Conservation (phyloP, 2,888 invertebrate genomes). For the Bombyx huttoni region DNA sequence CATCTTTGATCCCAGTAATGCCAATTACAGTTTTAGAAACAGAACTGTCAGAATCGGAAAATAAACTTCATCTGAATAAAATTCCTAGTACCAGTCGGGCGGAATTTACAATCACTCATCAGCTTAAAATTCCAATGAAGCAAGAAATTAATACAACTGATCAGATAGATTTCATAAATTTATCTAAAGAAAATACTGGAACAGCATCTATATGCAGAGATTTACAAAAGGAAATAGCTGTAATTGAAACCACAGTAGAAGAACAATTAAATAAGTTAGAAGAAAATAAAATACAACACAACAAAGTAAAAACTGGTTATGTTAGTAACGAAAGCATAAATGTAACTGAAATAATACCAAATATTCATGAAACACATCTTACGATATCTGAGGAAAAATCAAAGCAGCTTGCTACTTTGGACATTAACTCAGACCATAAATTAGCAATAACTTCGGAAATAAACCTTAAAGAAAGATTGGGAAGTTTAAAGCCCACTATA, state of each 20-base stretch:
- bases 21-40: slow-evolving; percentile 75
- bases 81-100: slow-evolving; percentile 27
- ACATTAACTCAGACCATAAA: slow-evolving; percentile 64
- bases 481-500: slow-evolving; percentile 26
- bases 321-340: slow-evolving; percentile 73
- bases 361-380: slow-evolving; percentile 64
- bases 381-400: slow-evolving; percentile 38
- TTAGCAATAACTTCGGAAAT: slow-evolving; percentile 63
- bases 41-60: slow-evolving; percentile 77
- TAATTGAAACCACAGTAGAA: slow-evolving; percentile 43
- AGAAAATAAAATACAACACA: slow-evolving; percentile 68
- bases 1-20: slow-evolving; percentile 71
- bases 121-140: slow-evolving; percentile 51
- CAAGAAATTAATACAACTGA: slow-evolving; percentile 58
- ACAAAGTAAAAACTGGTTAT: slow-evolving; percentile 68
- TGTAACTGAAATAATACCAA: slow-evolving; percentile 67
- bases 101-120: slow-evolving; percentile 30
- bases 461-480: slow-evolving; percentile 34
- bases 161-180: slow-evolving; percentile 35
- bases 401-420: slow-evolving; percentile 60
- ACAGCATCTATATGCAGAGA: slow-evolving; percentile 41
- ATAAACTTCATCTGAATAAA: slow-evolving; percentile 46
- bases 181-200: slow-evolving; percentile 18
- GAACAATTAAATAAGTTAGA: slow-evolving; percentile 68
- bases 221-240: slow-evolving; percentile 46